Base-by-base conservation (phyloP, 2,113 vertebrate species). In the Dendropsophus ebraccatus region DNA sequence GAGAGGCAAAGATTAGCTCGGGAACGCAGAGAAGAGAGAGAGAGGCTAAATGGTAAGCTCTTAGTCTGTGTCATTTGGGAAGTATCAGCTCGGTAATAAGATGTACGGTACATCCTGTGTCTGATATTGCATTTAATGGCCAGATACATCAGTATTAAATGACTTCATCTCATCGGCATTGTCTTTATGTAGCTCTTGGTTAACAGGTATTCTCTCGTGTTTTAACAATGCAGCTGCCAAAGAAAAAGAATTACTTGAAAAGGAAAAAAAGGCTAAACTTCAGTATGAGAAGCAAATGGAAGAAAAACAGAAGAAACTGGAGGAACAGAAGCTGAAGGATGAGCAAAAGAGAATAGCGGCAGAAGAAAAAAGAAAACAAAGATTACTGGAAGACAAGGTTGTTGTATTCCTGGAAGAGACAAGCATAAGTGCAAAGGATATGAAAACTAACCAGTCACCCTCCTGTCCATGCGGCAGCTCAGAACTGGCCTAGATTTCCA, bases 301-400 rank as follows among this genome's bases (percentile, higher is more conserved):
- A 91, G 97, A 98, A 89, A 96, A 95, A 62, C 97, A 96, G 58
- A 94, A 91, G 70, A 97, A 96, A 56, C 88, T 98, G 6, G 96
- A 94, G 73, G 96, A 98, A 83, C 97, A 97, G 87, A 95, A 96
- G 69, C 94, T 89, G 87, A 98, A 96, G 87, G 98, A 98, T 88
- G 96, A 99, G 11, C 96, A 96, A 81, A 93, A 96, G 76, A 95
- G 97, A 76, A 70, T 93, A 52, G 96, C 96, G 2, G 97, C 94
- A 54, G 97, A 98, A 91, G 95, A 96, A 88, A 99, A 97, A 87
- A 95, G 98, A 88, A 98, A 95, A 89, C 96, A 94, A 81, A 98
- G 96, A 88, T 92, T 95, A 78, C 95, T 96, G 54, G 97, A 97
- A 89, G 97, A 99, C 89, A 97, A 96, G 95, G 98, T 99, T 23